Evolutionary conservation across 2,797 vertebrate species (phyloP), one percentile per base, ranked within the genome.

Genomic region (Aeoliscus strigatus): DNA sequence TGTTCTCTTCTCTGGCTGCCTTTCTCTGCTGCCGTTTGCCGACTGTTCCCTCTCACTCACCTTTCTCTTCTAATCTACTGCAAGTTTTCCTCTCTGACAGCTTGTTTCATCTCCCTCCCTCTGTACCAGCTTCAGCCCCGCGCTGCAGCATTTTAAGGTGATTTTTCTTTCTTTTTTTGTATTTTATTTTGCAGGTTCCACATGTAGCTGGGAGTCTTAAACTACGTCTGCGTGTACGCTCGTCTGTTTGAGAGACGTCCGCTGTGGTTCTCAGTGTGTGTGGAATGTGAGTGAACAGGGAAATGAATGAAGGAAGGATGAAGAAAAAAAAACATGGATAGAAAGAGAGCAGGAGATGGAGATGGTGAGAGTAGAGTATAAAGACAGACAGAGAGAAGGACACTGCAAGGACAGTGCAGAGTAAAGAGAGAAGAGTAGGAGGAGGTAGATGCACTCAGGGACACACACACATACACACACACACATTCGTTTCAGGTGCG

Each of bases 321-420:
- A n/a, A 63, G 50, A 66, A 43, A 58, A 14, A 5, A 51, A 55
- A 40, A 67, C 43, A 60, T 34, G 46, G 56, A 43, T 35, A 58
- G 63, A 55, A 68, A 44, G 55, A 76, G 71, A 64, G 60, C 60
- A 34, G 59, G 66, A 80, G 77, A 75, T 57, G 64, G 61, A 78
- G 69, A 69, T 68, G 72, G 75, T 18, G 46, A 72, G 69, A 67
- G 63, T 64, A 60, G 17, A 36, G 57, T 52, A 64, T 58, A 59
- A 51, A 69, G 59, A 39, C 64, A 73, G 60, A 66, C 66, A 72
- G 67, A 66, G 64, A 70, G 78, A 81, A 85, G 81, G 84, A 81
- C 84, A 79, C 62, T 56, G 62, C 79, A 87, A 85, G 84, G 85
- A 80, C 83, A 83, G 70, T 83, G 79, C 82, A 79, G 82, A 77